Conservation (phyloP, 2,797 vertebrate species). For the Gymnothorax reevesii region DNA sequence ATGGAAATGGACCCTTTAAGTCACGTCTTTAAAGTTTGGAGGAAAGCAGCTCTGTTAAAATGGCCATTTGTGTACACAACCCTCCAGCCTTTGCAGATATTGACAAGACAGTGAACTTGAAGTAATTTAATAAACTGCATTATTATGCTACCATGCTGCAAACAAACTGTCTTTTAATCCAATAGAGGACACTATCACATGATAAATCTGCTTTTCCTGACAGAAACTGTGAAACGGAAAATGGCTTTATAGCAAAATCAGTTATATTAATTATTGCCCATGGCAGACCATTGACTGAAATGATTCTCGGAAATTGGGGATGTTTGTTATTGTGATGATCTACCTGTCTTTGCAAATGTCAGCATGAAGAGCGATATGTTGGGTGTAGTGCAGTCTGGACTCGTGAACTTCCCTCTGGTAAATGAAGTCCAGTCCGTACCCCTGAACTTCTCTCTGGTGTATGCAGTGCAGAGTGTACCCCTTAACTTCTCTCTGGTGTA, state of each 20-base stretch:
- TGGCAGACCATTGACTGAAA: neutral
- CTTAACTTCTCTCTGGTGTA: too few relatives aligned
- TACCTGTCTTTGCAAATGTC: neutral
- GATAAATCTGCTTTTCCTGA: neutral
- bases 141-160: neutral
- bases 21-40: neutral
- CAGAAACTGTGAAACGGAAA: neutral
- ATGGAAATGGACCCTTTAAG: neutral
- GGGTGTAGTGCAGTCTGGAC: too few relatives aligned
- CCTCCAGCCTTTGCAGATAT: neutral
- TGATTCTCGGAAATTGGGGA: neutral
- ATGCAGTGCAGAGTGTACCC: too few relatives aligned
- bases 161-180: neutral
- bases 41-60: neutral
- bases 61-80: neutral
- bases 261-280: neutral
- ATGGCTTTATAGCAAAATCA: neutral
- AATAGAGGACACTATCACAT: slow-evolving; percentile 5
- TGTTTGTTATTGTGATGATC: neutral
- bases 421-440: too few relatives aligned
- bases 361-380: neutral
- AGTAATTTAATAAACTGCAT: neutral
- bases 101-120: neutral
- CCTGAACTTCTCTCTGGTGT: neutral
- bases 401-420: too few relatives aligned